A percentile compares a stretch with the other conserved stretches of the same genome.
Conservation (phyloP, 2,888 invertebrate species). For the Andricus quercusramuli region DNA sequence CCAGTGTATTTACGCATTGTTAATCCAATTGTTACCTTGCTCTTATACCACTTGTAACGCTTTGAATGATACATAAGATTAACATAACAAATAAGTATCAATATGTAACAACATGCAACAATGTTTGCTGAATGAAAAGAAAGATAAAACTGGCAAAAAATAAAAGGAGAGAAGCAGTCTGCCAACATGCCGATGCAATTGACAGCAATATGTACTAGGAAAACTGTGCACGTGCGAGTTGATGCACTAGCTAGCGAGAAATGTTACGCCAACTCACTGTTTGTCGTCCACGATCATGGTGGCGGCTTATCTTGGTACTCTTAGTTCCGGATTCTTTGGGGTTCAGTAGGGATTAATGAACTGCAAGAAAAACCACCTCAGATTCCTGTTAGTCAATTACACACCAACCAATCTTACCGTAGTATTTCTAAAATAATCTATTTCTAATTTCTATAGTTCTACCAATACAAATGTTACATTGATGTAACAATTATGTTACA, state of each 20-base stretch:
- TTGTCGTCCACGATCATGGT: constrained; percentile 78
- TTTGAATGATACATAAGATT: neutral
- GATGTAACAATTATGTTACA: no score
- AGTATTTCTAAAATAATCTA: neutral
- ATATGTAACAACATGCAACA: neutral
- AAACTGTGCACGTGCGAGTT: constrained; percentile 31
- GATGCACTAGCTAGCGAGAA: constrained; percentile 45
- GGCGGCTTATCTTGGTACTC: constrained; percentile 66
- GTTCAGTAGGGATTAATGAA: constrained; percentile 65
- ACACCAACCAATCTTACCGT: constrained; percentile 18
- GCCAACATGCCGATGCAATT: neutral
- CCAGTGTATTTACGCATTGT: neutral
- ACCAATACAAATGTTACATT: neutral
- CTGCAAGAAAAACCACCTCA: constrained; percentile 73
- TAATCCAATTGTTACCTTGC: neutral
- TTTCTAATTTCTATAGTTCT: neutral
- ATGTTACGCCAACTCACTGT: constrained; percentile 73
- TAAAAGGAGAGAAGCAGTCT: neutral
- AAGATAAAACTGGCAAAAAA: neutral
- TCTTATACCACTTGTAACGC: neutral
- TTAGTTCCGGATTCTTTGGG: constrained; percentile 50
- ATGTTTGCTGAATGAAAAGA: neutral
- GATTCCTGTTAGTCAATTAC: constrained; percentile 25
- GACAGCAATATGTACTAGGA: neutral
- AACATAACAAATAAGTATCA: neutral